phyloP scores from a whole-genome alignment of 2,113 vertebrate species.

The Esox niger region DNA sequence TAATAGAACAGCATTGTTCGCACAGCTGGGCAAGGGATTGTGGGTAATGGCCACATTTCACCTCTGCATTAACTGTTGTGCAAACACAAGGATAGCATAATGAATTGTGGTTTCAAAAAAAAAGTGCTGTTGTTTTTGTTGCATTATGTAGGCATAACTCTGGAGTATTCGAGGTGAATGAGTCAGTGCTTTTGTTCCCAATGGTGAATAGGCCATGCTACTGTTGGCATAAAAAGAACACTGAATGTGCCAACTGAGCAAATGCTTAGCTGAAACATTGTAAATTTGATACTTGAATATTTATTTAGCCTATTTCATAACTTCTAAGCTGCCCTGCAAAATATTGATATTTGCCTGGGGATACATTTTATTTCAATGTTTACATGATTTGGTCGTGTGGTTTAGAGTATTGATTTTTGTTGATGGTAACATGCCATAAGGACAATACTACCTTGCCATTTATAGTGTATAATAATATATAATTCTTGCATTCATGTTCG shows the following conservation, averaged over 20 bases:
- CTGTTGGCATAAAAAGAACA: background rate
- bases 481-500: too few relatives aligned
- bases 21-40: slow-evolving; percentile 22
- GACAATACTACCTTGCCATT: too few relatives aligned
- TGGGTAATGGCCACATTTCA: slow-evolving; percentile 32
- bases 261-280: background rate
- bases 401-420: too few relatives aligned
- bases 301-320: too few relatives aligned
- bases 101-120: background rate
- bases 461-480: too few relatives aligned
- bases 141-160: slow-evolving; percentile 11
- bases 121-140: slow-evolving; percentile 27
- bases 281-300: background rate
- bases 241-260: background rate
- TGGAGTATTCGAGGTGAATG: slow-evolving; percentile 39
- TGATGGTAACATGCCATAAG: too few relatives aligned
- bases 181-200: slow-evolving; percentile 21
- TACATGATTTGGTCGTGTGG: too few relatives aligned
- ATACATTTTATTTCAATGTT: too few relatives aligned
- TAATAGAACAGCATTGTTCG: slow-evolving; percentile 12
- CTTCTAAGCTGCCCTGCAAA: too few relatives aligned
- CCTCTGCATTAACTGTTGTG: slow-evolving; percentile 24
- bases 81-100: slow-evolving; percentile 21
- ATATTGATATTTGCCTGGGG: too few relatives aligned
- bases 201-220: slow-evolving; percentile 11